These are phyloP conservation scores for Porites evermanni DNA, from an alignment of 92 coral and sea anemone species.

Conservation along the genomic window DNA sequence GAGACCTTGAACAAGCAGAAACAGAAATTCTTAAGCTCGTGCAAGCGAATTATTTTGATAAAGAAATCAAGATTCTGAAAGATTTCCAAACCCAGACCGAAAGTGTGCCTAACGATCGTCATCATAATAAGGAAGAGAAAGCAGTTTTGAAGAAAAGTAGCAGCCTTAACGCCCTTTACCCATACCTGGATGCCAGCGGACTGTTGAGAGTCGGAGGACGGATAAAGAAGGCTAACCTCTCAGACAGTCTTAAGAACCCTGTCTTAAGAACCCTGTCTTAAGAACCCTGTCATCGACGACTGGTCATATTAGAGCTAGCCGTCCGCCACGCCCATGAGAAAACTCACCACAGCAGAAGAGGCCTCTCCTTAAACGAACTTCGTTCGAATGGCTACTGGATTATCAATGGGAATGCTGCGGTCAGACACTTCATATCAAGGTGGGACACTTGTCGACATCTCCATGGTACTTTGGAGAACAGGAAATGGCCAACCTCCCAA, in stretches of 20 bases:
- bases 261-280: too few species aligned
- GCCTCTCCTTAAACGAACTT: too few species aligned
- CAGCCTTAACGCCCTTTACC: conserved; percentile 41
- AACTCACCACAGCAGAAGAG: conserved; percentile 41
- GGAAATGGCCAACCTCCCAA: too few species aligned
- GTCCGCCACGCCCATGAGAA: conserved; percentile 31
- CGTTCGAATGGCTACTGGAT: too few species aligned
- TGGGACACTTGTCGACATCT: too few species aligned
- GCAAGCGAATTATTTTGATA: conserved; percentile 14
- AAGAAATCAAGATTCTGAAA: conserved; percentile 45
- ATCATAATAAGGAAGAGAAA: conserved; percentile 24
- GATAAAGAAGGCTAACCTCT: conserved; percentile 36
- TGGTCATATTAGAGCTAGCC: conserved; percentile 21
- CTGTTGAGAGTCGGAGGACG: conserved; percentile 47
- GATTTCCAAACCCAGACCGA: conserved; percentile 27
- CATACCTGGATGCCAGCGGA: conserved; percentile 31
- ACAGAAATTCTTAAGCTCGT: conserved; percentile 40
- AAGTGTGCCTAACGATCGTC: background rate
- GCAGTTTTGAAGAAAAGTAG: conserved; percentile 20
- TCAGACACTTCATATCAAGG: too few species aligned
- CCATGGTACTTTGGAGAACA: too few species aligned
- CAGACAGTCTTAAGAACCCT: conserved; percentile 24
- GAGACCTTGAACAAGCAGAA: conserved; percentile 52
- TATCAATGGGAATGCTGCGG: too few species aligned
- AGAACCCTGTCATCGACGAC: conserved; percentile 28